Conservation (phyloP, 2,888 invertebrate species). For the Hedya salicella region DNA sequence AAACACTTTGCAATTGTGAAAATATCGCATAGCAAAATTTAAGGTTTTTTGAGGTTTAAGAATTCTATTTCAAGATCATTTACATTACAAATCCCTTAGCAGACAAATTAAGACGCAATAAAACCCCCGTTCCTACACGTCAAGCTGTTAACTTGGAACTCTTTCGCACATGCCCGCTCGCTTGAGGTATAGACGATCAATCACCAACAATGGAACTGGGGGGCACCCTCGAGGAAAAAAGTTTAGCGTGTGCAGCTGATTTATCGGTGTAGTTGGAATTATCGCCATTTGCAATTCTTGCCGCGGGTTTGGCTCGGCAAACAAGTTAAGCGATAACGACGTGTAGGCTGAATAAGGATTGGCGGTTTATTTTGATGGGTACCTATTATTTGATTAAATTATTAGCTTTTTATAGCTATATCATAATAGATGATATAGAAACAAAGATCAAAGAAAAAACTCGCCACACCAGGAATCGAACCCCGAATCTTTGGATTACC, state of each 20-base stretch:
- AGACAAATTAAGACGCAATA: constrained; percentile 57
- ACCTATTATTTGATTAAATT: background rate
- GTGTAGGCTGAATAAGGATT: constrained; percentile 16
- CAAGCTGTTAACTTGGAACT: constrained; percentile 49
- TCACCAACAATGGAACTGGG: constrained; percentile 73
- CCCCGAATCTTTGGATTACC: too few species aligned
- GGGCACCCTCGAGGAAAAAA: constrained; percentile 79
- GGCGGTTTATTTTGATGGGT: background rate
- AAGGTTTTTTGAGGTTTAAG: too few species aligned
- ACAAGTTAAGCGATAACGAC: constrained; percentile 78
- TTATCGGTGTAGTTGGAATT: constrained; percentile 83
- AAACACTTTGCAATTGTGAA: too few species aligned
- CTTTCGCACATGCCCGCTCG: constrained; percentile 73
- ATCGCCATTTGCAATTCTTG: constrained; percentile 84
- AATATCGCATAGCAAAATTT: too few species aligned
- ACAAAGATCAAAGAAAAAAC: too few species aligned
- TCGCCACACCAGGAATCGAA: too few species aligned
- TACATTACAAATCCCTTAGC: background rate
- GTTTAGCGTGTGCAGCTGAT: constrained; percentile 77
- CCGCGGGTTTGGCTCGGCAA: constrained; percentile 68
- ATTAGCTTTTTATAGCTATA: too few species aligned
- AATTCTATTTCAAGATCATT: too few species aligned
- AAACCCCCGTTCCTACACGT: constrained; percentile 51
- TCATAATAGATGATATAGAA: too few species aligned
- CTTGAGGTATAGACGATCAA: constrained; percentile 71